These are phyloP conservation scores for Gymnogyps californianus DNA, from an alignment of 2,113 vertebrate species.

Conservation along the genomic window DNA sequence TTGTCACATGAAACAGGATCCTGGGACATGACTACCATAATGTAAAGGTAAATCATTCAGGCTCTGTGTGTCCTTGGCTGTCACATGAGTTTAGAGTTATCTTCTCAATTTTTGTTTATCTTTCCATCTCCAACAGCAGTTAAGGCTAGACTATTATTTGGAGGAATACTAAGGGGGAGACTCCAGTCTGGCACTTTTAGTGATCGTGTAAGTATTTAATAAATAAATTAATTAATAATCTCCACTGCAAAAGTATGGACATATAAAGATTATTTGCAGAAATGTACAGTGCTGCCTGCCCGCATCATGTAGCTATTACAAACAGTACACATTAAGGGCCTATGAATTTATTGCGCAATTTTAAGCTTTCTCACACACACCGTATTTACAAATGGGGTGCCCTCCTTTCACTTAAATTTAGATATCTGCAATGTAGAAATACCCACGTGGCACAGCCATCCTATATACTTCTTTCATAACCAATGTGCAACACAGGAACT, in stretches of 20 bases:
- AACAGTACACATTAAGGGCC: not conserved
- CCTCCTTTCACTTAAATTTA: not conserved
- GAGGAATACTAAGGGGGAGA: not conserved
- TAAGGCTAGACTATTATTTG: not conserved
- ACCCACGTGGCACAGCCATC: not conserved
- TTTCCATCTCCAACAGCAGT: not conserved
- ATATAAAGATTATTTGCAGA: not conserved
- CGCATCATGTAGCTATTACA: not conserved
- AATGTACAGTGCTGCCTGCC: not conserved
- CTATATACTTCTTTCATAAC: not conserved
- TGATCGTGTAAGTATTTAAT: not conserved
- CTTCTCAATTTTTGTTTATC: constrained; percentile 15
- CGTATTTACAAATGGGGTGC: not conserved
- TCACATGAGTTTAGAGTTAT: not conserved
- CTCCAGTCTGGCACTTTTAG: not conserved
- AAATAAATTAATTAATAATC: not conserved
- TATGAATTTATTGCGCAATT: not conserved
- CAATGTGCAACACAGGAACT: not conserved
- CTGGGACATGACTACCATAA: not conserved
- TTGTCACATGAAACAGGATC: constrained; percentile 4
- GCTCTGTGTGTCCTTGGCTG: not conserved
- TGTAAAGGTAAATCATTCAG: constrained; percentile 28
- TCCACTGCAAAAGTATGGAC: not conserved
- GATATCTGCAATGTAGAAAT: not conserved
- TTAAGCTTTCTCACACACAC: not conserved